Percentiles rank a stretch among this genome's conserved stretches.
Evolutionary conservation across 2,888 invertebrate species (phyloP).

Genomic region (Eumacrocentrus americanus): DNA sequence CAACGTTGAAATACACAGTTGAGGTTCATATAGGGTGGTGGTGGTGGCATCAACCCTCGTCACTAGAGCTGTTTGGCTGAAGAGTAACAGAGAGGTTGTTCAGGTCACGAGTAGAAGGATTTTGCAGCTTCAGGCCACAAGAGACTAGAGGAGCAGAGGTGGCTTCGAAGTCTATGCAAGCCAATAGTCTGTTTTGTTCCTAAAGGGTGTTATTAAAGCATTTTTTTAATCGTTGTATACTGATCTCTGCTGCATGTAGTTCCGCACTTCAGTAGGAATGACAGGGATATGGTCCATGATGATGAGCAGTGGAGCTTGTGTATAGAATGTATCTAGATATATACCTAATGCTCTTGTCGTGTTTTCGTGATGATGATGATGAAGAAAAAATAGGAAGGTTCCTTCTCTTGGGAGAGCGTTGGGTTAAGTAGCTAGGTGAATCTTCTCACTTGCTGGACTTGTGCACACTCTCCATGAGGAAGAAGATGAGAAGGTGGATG

Average conservation of each 20-base stretch:
- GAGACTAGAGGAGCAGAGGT: no score
- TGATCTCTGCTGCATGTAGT: background rate
- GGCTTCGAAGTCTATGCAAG: conserved; percentile 9
- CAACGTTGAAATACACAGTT: conserved; percentile 52
- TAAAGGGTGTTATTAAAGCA: conserved; percentile 22
- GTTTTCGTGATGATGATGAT: background rate
- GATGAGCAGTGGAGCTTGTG: background rate
- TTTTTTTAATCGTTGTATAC: conserved; percentile 11
- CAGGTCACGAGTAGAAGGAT: conserved; percentile 35
- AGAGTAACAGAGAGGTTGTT: conserved; percentile 37
- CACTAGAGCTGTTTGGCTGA: conserved; percentile 31
- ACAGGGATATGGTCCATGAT: background rate
- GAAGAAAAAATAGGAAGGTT: background rate
- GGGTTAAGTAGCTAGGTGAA: conserved; percentile 12
- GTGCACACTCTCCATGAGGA: background rate
- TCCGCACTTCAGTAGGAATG: conserved; percentile 1
- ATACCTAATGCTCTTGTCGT: background rate
- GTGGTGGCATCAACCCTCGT: conserved; percentile 37
- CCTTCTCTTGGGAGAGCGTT: background rate
- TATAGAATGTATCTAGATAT: background rate
- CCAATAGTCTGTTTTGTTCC: conserved; percentile 2
- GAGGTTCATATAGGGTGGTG: conserved; percentile 22
- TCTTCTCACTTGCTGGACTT: background rate
- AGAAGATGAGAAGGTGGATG: background rate
- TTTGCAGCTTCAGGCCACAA: conserved; percentile 12